These are phyloP conservation scores for Dendrolimus pini DNA, from an alignment of 2,888 invertebrate species.

Conservation along the genomic window DNA sequence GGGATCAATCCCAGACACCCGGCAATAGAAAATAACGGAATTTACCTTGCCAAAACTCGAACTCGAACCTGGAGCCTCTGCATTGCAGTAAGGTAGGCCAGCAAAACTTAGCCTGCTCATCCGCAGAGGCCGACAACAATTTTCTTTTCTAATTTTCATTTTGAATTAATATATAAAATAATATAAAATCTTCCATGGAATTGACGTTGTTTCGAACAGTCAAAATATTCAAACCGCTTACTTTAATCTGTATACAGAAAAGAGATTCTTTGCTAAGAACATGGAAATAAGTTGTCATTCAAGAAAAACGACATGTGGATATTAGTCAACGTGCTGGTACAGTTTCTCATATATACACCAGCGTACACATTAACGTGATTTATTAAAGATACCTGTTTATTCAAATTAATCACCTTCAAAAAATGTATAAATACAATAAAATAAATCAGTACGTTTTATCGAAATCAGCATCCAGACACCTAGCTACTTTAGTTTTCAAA, in stretches of 20 bases:
- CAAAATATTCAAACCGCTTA: too few species aligned
- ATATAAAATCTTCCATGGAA: too few species aligned
- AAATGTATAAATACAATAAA: constrained; percentile 7
- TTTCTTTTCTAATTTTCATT: too few species aligned
- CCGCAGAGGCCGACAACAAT: too few species aligned
- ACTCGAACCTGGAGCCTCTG: too few species aligned
- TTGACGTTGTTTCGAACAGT: too few species aligned
- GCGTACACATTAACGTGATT: background rate
- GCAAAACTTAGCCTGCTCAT: too few species aligned
- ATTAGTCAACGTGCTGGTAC: background rate
- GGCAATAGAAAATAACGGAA: too few species aligned
- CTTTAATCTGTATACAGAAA: background rate
- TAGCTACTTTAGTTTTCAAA: constrained; percentile 67
- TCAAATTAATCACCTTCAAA: background rate
- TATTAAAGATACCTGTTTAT: background rate
- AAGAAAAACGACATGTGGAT: background rate
- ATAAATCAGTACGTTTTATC: constrained; percentile 27
- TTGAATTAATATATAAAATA: too few species aligned
- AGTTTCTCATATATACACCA: background rate
- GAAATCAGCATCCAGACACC: constrained; percentile 49
- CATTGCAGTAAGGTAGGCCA: too few species aligned
- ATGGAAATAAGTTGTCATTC: background rate
- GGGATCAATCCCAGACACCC: too few species aligned
- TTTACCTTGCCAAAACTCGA: too few species aligned
- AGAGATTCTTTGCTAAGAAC: background rate